Percentiles rank a stretch among this genome's conserved stretches.
Conservation (phyloP, 2,113 vertebrate genomes). For the Lepidothrix coronata region DNA sequence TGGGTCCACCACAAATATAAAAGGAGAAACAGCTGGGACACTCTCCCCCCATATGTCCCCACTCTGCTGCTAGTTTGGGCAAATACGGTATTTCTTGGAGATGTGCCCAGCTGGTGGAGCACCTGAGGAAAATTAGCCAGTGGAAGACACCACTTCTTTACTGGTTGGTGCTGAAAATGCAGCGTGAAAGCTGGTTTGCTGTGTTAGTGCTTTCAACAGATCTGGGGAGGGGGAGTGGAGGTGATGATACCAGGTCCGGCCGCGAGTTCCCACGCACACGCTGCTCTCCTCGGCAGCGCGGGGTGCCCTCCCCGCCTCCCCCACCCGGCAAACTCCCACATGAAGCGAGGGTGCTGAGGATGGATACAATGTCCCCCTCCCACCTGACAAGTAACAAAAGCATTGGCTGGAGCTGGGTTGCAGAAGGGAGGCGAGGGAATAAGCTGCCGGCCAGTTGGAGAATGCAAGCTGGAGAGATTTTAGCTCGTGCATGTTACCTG, state of each 20-base stretch:
- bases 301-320: neutral
- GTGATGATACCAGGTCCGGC: neutral
- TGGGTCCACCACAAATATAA: rapidly evolving
- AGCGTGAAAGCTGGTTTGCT: rapidly evolving
- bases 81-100: neutral
- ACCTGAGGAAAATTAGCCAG: neutral
- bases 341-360: rapidly evolving
- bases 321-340: neutral
- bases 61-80: neutral
- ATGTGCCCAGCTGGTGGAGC: neutral
- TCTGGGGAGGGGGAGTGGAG: neutral
- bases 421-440: neutral
- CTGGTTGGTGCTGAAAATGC: rapidly evolving
- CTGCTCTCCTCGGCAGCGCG: rapidly evolving
- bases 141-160: neutral
- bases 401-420: neutral
- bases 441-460: rapidly evolving
- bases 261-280: rapidly evolving
- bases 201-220: neutral
- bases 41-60: neutral
- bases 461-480: neutral
- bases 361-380: neutral
- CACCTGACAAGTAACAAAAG: neutral
- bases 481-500: slow-evolving; percentile 74
- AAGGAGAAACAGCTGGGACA: neutral